These are phyloP conservation scores for Theocolax elegans DNA, from an alignment of 1,140 invertebrate genomes.

Conservation along the genomic window DNA sequence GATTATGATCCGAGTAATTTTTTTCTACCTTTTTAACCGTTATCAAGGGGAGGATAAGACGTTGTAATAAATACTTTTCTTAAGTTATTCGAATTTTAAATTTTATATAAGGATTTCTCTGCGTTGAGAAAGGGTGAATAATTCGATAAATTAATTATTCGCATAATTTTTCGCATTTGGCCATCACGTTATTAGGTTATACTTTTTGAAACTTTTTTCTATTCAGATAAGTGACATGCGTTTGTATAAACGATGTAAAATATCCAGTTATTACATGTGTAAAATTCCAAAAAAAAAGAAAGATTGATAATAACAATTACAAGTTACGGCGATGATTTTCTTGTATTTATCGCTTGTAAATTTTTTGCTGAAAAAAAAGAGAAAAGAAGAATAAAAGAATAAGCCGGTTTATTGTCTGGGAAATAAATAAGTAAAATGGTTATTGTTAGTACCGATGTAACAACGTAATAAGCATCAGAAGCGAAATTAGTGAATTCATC, in stretches of 20 bases:
- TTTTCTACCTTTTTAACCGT: neutral
- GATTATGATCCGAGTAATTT: conserved; percentile 22
- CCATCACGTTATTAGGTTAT: too few relatives aligned
- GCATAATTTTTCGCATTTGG: neutral
- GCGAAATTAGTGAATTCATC: conserved; percentile 5
- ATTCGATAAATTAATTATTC: neutral
- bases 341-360: too few relatives aligned
- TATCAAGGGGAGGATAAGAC: neutral
- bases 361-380: too few relatives aligned
- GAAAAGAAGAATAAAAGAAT: too few relatives aligned
- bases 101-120: neutral
- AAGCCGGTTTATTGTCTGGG: too few relatives aligned
- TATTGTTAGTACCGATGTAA: neutral
- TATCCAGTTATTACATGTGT: too few relatives aligned
- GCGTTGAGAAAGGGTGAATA: neutral
- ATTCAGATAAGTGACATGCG: too few relatives aligned
- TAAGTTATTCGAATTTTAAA: conserved; percentile 22
- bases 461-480: conserved; percentile 13
- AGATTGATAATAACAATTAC: too few relatives aligned
- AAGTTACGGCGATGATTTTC: too few relatives aligned
- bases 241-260: too few relatives aligned
- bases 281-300: too few relatives aligned
- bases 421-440: neutral
- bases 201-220: too few relatives aligned
- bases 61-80: conserved; percentile 25